Evolutionary conservation across 2,113 vertebrate genomes (phyloP).

Genomic region (Pampusana beccarii): DNA sequence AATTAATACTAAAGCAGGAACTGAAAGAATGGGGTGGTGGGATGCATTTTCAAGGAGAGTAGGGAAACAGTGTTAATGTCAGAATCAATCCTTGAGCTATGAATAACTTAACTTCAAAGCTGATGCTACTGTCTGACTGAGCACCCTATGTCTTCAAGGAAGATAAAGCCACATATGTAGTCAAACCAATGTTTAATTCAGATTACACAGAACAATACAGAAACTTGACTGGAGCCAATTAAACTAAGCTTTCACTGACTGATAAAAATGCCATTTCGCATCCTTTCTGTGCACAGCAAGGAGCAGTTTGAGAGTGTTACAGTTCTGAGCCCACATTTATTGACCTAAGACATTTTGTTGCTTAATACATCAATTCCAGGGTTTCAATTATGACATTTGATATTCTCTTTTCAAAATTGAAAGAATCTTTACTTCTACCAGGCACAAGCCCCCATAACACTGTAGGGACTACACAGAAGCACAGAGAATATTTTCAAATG

Average conservation of each 20-base stretch:
- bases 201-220: constrained; percentile 52
- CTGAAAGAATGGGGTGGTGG: constrained; percentile 45
- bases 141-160: constrained; percentile 56
- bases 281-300: background rate
- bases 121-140: constrained; percentile 52
- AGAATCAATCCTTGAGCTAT: constrained; percentile 58
- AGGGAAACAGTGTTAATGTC: constrained; percentile 44
- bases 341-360: background rate
- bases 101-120: constrained; percentile 73
- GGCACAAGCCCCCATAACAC: background rate
- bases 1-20: constrained; percentile 42
- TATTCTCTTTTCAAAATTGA: background rate
- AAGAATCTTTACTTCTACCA: background rate
- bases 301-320: background rate
- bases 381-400: background rate
- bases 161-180: constrained; percentile 57
- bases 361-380: background rate
- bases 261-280: constrained; percentile 39
- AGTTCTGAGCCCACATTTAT: background rate
- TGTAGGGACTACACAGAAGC: background rate
- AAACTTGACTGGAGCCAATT: constrained; percentile 59
- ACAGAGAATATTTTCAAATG: background rate
- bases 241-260: constrained; percentile 52
- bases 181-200: constrained; percentile 71
- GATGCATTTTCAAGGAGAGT: constrained; percentile 9